Conservation (phyloP, 2,888 invertebrate species). For the Lepidocyrtoides sp. region DNA sequence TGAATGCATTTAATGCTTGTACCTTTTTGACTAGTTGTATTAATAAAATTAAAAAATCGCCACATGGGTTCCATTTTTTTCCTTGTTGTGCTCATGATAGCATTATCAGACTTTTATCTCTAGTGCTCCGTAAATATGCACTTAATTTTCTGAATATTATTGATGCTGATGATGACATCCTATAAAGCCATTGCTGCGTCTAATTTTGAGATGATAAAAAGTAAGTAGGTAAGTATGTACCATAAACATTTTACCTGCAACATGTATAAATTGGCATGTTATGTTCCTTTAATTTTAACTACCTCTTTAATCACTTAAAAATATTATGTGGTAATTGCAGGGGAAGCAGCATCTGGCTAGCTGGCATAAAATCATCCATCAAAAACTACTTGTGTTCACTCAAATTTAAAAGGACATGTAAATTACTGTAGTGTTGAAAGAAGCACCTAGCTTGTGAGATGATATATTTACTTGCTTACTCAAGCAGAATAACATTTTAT, state of each 20-base stretch:
- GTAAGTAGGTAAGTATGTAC: no score
- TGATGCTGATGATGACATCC: no score
- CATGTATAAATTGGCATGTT: conserved; percentile 55
- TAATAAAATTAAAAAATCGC: conserved; percentile 52
- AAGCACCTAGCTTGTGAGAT: conserved; percentile 43
- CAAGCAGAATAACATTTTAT: not conserved
- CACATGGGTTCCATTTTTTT: conserved; percentile 21
- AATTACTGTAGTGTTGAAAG: conserved; percentile 76
- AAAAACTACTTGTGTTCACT: conserved; percentile 46
- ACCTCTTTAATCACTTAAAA: not conserved
- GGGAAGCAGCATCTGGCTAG: conserved; percentile 54
- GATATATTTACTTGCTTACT: conserved; percentile 2
- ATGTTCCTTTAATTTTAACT: not conserved
- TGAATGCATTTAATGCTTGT: conserved; percentile 30
- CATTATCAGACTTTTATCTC: not conserved
- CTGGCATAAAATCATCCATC: conserved; percentile 52
- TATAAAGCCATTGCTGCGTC: no score
- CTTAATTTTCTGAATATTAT: not conserved
- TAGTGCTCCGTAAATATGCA: not conserved
- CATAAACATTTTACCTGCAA: no score
- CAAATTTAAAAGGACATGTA: conserved; percentile 65
- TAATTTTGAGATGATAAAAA: no score
- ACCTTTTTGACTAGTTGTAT: conserved; percentile 16
- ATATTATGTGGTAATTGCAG: conserved; percentile 10
- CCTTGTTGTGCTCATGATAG: no score